Evolutionary conservation across 2,113 vertebrate genomes (phyloP).

Genomic region (Smithornis capensis): DNA sequence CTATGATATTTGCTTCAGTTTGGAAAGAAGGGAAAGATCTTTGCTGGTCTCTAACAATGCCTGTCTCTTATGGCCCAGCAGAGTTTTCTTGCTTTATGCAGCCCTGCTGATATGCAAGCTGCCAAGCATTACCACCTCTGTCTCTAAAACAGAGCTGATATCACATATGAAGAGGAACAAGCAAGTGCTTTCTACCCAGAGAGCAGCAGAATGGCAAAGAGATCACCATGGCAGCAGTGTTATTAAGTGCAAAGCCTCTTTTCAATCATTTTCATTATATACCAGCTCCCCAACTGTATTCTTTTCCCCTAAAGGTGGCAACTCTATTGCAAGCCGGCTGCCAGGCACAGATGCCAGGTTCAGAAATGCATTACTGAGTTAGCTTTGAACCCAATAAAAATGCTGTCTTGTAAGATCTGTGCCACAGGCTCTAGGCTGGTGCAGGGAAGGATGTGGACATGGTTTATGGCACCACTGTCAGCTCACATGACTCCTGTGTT

Average conservation of each 20-base stretch:
- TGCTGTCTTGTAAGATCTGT: not conserved
- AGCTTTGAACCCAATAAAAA: not conserved
- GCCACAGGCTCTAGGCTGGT: not conserved
- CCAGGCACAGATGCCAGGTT: not conserved
- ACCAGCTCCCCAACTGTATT: not conserved
- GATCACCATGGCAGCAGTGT: conserved; percentile 65
- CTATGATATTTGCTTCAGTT: not conserved
- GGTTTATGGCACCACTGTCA: not conserved
- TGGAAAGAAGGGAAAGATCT: not conserved
- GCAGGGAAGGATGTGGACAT: not conserved
- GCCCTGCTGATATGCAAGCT: conserved; percentile 42
- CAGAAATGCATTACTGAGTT: not conserved
- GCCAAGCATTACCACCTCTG: conserved; percentile 7
- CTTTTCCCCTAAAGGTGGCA: conserved; percentile 40
- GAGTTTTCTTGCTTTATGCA: conserved; percentile 5
- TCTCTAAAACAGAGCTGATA: conserved; percentile 1
- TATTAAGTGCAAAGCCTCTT: conserved; percentile 61
- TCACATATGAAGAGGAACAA: not conserved
- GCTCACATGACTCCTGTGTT: not conserved
- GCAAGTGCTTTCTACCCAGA: conserved; percentile 34
- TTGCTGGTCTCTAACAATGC: not conserved
- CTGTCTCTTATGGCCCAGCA: not conserved
- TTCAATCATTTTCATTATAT: conserved; percentile 48
- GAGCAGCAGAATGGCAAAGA: conserved; percentile 28
- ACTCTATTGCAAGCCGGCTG: not conserved